Conservation (phyloP, 2,113 vertebrate species). For the Lethenteron camtschaticum region DNA sequence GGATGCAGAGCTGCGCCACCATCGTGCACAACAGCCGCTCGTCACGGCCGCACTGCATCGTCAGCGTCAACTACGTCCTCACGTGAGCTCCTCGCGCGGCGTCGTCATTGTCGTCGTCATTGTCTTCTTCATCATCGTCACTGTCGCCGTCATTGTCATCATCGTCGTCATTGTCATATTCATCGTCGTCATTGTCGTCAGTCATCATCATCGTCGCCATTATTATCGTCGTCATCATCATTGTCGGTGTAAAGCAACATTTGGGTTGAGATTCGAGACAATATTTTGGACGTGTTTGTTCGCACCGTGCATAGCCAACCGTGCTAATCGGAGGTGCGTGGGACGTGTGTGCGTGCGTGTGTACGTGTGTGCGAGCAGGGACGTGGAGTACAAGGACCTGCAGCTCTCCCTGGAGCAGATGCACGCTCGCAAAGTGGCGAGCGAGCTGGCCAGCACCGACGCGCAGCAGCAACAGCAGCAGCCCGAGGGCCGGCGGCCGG, state of each 20-base stretch:
- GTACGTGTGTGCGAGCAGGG: conserved; percentile 23
- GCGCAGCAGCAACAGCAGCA: conserved; percentile 19
- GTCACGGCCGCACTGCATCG: conserved; percentile 82
- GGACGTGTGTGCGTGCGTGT: too few relatives aligned
- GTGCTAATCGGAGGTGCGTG: too few relatives aligned
- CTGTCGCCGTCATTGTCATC: neutral
- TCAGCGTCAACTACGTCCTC: conserved; percentile 96
- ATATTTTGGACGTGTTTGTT: too few relatives aligned
- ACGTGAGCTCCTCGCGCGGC: conserved; percentile 45
- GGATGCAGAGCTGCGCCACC: conserved; percentile 93
- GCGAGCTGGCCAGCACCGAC: conserved; percentile 36
- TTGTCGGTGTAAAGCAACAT: too few relatives aligned
- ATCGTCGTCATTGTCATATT: neutral
- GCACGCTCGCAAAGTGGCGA: conserved; percentile 47
- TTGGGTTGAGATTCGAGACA: too few relatives aligned
- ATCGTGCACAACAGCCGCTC: conserved; percentile 96
- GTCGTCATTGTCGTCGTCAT: neutral
- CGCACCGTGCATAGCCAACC: too few relatives aligned
- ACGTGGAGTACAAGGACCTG: conserved; percentile 85
- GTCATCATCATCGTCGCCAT: too few relatives aligned
- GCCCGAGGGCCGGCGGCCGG: conserved; percentile 42
- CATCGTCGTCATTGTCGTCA: too few relatives aligned
- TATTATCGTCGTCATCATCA: too few relatives aligned
- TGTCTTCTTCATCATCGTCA: neutral
- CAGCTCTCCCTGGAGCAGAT: conserved; percentile 88